A percentile compares a stretch with the other conserved stretches of the same genome.
These are phyloP conservation scores for Cathartes aura DNA, from an alignment of 2,113 vertebrate species.

Conservation along the genomic window DNA sequence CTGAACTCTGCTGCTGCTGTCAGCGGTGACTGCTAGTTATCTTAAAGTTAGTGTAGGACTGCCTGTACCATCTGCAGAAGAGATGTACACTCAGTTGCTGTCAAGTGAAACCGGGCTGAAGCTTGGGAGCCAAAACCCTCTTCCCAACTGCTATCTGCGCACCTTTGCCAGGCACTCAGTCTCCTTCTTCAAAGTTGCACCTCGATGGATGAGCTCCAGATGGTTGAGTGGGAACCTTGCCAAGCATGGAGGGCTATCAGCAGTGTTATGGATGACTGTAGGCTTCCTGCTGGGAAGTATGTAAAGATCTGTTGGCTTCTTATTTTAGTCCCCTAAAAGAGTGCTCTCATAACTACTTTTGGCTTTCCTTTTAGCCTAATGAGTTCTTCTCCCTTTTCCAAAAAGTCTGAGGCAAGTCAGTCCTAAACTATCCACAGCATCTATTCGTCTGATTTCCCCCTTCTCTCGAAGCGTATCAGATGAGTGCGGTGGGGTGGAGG, in stretches of 20 bases:
- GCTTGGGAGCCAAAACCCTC: background rate
- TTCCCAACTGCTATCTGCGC: background rate
- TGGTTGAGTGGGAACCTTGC: background rate
- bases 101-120: background rate
- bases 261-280: background rate
- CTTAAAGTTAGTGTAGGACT: background rate
- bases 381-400: background rate
- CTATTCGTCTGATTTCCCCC: background rate
- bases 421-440: background rate
- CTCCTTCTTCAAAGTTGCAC: background rate
- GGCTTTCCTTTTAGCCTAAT: slow-evolving; percentile 4
- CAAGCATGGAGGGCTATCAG: background rate
- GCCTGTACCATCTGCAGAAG: background rate
- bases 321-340: background rate
- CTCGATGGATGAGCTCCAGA: slow-evolving; percentile 3
- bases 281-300: background rate
- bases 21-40: background rate
- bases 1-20: background rate
- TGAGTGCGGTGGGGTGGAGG: background rate
- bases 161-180: background rate
- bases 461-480: background rate
- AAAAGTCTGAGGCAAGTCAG: background rate
- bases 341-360: background rate
- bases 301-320: background rate
- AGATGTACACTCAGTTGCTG: background rate